Base-by-base conservation (phyloP, 2,888 invertebrate genomes). In the Mimachlamys varia region DNA sequence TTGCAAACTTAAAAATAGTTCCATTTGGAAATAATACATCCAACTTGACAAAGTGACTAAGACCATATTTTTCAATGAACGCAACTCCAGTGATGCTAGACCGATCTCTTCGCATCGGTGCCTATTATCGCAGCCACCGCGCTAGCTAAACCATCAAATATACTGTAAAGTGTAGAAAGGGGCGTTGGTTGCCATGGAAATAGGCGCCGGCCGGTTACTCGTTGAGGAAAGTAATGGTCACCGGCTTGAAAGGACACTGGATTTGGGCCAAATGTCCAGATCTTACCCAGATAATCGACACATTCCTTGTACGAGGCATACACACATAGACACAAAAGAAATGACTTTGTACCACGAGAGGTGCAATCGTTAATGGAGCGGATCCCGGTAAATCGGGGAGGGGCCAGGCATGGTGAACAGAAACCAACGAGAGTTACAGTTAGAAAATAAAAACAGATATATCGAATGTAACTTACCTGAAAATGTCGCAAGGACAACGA, bases 131-230 rank as follows among this genome's bases (percentile, higher is more conserved):
- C 12, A 27, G 76, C 19, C 33, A 76, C 4, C 33, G 33, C 33
- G 33, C 33, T 33, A 33, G 33, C 33, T 15, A 12, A 15, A 50
- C 50, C 62, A 76, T 76, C 62, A 76, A 27, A 17, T n/a, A 19
- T n/a, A n/a, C 44, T 44, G 44, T 44, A 7, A 22, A 22, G 76
- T 76, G 76, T 76, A 33, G 76, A 76, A n/a, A 76, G 12, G 76
- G 27, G 76, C 76, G 76, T 76, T 76, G 76, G 76, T 76, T 76
- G 13, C 76, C 76, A 76, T 76, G 33, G 76, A 33, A 33, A 33
- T 76, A 10, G 76, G 76, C 76, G 33, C 76, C 76, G 76, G 33
- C 2, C 76, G 76, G 33, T 33, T 76, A 22, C 76, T 76, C 7
- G 12, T 33, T 62, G n/a, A n/a, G n/a, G n/a, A n/a, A n/a, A n/a